Evolutionary conservation across 2,888 invertebrate species (phyloP), one percentile per base, ranked within the genome.

Genomic region (Alloplasta piceator): DNA sequence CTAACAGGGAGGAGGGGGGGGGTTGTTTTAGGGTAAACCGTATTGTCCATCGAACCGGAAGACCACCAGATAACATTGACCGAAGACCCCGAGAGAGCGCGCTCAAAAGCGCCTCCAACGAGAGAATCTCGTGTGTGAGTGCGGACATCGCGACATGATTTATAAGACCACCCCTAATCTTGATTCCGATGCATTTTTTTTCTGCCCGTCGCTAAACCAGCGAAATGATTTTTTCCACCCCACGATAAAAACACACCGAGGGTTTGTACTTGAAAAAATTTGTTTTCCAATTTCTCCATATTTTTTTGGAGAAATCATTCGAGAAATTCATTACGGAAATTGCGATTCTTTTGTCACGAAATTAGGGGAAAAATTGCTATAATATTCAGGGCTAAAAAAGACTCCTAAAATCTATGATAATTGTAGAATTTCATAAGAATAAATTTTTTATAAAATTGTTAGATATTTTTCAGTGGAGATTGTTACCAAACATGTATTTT

Each of bases 31-130:
- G 39, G 56, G 64, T 50, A 60, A 38, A 86, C 84, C 88, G 86
- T 83, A 87, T 87, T 86, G 90, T 88, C 87, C 91, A 88, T 81
- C 87, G 86, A 88, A 91, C 89, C 90, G 91, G 91, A 91, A 91
- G 87, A 75, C 88, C 70, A 80, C 83, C 87, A 89, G 91, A 91
- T 91, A 91, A 91, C 91, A 91, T 91, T 91, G 90, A 91, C 82
- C 87, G 50, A 76, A 77, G 73, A 70, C 58, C 55, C 78, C 52
- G 72, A 73, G 67, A 14, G 55, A 43, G 38, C 38, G 70, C 14
- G 67, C 50, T 74, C 12, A 38, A 67, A 43, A 41, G 39, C 38
- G 56, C 71, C 63, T 5, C 36, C 56, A 73, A 66, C 72, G 36
- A 43, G 36, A 43, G 36, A 68, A 68, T 63, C 79, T 56, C 74